phyloP scores from a whole-genome alignment of 2,888 invertebrate genomes.

The Mesoligia furuncula region DNA sequence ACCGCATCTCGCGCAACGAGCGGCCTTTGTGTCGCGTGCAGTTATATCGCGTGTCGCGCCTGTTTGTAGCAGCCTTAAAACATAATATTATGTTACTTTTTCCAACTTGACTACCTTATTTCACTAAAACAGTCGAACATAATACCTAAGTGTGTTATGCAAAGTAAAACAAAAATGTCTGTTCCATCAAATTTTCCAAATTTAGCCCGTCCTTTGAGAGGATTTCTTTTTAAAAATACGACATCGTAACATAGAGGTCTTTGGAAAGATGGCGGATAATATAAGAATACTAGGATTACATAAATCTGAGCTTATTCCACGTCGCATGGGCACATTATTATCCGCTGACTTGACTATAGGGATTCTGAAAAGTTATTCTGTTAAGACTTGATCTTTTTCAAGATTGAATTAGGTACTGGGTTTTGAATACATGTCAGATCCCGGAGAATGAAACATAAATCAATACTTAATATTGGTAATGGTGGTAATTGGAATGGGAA shows the following conservation, averaged over 20 bases:
- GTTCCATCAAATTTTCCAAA: slow-evolving; percentile 45
- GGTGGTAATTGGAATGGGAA: no score
- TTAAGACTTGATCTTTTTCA: slow-evolving; percentile 26
- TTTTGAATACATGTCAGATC: not conserved
- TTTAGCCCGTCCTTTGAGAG: slow-evolving; percentile 29
- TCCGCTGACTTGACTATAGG: slow-evolving; percentile 41
- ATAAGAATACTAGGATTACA: slow-evolving; percentile 60
- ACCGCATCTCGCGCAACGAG: no score
- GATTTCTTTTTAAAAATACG: slow-evolving; percentile 50
- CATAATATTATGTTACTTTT: not conserved
- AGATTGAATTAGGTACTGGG: not conserved
- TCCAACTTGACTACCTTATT: slow-evolving; percentile 5
- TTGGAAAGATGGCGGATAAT: slow-evolving; percentile 43
- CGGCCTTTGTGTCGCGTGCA: no score
- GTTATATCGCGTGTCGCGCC: no score
- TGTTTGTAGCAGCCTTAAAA: not conserved
- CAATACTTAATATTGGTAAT: no score
- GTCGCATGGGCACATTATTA: slow-evolving; percentile 56
- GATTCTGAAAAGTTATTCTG: slow-evolving; percentile 39
- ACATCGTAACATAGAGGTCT: slow-evolving; percentile 23
- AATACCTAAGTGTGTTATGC: slow-evolving; percentile 32
- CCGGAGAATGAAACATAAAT: no score
- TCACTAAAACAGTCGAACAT: slow-evolving; percentile 4
- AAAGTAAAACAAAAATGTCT: slow-evolving; percentile 45
- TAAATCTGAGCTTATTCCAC: slow-evolving; percentile 62